A percentile compares a stretch with the other conserved stretches of the same genome.
Conservation (phyloP, 1,140 invertebrate genomes). For the Rhynchophorus ferrugineus region DNA sequence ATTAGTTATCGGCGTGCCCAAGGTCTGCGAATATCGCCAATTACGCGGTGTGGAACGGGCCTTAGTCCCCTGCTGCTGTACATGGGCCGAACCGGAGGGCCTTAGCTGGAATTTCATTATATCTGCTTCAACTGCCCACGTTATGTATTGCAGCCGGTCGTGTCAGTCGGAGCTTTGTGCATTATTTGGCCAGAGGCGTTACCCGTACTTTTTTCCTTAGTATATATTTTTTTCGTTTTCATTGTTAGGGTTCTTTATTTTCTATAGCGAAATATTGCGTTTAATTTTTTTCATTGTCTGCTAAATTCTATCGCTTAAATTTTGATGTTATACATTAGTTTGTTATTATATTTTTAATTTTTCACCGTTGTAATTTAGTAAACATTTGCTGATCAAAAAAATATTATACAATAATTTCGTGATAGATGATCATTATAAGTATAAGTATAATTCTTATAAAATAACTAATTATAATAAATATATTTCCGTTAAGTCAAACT, state of each 20-base stretch:
- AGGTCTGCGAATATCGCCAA: background rate
- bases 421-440: too few relatives aligned
- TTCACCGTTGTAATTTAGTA: too few relatives aligned
- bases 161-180: constrained; percentile 14
- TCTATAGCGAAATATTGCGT: too few relatives aligned
- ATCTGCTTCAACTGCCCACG: constrained; percentile 24
- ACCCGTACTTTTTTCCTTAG: background rate
- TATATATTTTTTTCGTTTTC: background rate
- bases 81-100: constrained; percentile 19
- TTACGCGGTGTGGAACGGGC: constrained; percentile 6
- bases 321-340: too few relatives aligned
- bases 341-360: too few relatives aligned
- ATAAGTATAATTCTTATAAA: too few relatives aligned
- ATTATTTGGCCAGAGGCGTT: constrained; percentile 5
- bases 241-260: background rate
- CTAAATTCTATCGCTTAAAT: too few relatives aligned
- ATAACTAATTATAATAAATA: too few relatives aligned
- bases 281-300: too few relatives aligned
- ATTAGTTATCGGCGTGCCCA: background rate
- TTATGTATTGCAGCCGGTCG: constrained; percentile 25
- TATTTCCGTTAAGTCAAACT: too few relatives aligned
- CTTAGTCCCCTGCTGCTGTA: constrained; percentile 12
- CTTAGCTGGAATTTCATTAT: constrained; percentile 23
- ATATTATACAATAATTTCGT: too few relatives aligned
- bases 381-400: too few relatives aligned